phyloP scores from a whole-genome alignment of 2,888 invertebrate species.

The Metalampra italica region DNA sequence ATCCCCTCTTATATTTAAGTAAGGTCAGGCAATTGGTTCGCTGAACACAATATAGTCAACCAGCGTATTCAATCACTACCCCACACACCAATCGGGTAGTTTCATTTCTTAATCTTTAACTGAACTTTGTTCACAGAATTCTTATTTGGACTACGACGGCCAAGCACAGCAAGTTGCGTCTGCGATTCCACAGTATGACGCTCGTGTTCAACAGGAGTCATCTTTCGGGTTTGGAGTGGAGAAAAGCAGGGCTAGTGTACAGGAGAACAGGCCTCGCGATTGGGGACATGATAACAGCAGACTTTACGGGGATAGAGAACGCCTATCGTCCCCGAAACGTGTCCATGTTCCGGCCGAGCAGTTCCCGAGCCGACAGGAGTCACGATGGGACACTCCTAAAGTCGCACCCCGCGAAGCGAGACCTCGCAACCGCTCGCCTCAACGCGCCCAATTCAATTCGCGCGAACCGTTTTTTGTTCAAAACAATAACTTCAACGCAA shows the following conservation, averaged over 20 bases:
- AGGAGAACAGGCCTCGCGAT: neutral
- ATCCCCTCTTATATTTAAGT: no score
- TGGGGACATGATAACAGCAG: neutral
- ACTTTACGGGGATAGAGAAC: neutral
- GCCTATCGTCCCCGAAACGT: neutral
- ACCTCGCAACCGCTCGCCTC: slow-evolving; percentile 1
- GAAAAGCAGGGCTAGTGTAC: neutral
- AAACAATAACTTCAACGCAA: neutral
- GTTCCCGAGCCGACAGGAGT: neutral
- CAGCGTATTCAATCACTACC: no score
- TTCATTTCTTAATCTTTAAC: neutral
- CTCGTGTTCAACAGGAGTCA: neutral
- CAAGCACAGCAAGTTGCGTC: neutral
- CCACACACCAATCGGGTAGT: no score
- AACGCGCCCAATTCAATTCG: neutral
- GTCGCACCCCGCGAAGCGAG: neutral
- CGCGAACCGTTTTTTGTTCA: neutral
- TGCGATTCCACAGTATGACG: neutral
- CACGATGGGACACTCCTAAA: neutral
- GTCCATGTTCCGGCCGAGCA: neutral
- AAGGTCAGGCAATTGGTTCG: no score
- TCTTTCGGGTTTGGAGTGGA: slow-evolving; percentile 1
- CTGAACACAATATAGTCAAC: no score
- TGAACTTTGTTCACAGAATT: slow-evolving; percentile 17
- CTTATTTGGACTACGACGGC: slow-evolving; percentile 11